A percentile compares a stretch with the other conserved stretches of the same genome.
Evolutionary conservation across 2,797 vertebrate species (phyloP).

Genomic region (Halcyon badia): DNA sequence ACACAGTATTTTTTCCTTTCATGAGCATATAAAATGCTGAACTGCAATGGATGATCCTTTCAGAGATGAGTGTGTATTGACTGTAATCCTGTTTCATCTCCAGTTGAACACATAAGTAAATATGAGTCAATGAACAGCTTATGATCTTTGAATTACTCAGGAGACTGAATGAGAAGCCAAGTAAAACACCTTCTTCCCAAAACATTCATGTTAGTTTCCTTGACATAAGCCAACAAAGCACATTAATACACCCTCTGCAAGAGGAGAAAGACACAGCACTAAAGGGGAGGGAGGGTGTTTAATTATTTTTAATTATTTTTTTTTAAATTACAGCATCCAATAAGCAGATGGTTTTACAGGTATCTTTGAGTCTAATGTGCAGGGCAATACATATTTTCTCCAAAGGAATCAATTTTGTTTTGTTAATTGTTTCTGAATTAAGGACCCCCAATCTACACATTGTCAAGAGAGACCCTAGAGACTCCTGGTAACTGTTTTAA

Average conservation of each 20-base stretch:
- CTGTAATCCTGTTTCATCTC: background rate
- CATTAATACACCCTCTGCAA: background rate
- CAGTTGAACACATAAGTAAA: background rate
- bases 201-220: background rate
- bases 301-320: background rate
- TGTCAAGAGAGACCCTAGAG: background rate
- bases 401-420: background rate
- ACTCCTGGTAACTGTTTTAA: background rate
- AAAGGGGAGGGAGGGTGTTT: background rate
- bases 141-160: background rate
- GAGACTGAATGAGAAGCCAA: background rate
- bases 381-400: background rate
- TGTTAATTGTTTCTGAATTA: background rate
- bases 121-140: background rate
- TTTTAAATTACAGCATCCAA: background rate
- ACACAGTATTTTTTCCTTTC: background rate
- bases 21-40: background rate
- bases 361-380: background rate
- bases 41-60: background rate
- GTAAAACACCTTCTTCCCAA: slow-evolving; percentile 23
- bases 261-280: background rate
- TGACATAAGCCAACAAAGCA: background rate
- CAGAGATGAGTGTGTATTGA: background rate
- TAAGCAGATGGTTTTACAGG: background rate
- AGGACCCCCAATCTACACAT: background rate